A percentile compares a stretch with the other conserved stretches of the same genome.
phyloP scores from a whole-genome alignment of 2,797 vertebrate species.

The Heterohyrax brucei region DNA sequence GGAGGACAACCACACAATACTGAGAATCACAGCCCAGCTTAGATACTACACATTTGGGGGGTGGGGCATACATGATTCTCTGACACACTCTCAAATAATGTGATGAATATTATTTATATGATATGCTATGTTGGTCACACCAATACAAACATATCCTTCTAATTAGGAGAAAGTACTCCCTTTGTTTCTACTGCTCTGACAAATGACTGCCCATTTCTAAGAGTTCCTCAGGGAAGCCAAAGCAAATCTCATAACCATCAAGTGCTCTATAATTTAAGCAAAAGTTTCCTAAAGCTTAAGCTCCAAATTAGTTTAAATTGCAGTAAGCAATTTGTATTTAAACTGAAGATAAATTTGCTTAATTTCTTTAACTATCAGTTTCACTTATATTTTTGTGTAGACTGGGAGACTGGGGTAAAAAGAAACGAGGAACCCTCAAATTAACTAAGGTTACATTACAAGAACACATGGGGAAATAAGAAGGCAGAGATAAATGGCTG shows the following conservation, averaged over 20 bases:
- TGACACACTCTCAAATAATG: neutral
- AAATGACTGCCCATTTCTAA: neutral
- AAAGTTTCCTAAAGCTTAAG: slow-evolving; percentile 7
- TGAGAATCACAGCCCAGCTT: too few relatives aligned
- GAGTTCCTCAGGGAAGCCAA: neutral
- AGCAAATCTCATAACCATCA: neutral
- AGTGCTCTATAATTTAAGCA: neutral
- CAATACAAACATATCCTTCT: neutral
- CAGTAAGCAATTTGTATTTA: neutral
- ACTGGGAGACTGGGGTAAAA: neutral
- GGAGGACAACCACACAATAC: too few relatives aligned
- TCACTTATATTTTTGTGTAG: neutral
- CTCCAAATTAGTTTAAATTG: neutral
- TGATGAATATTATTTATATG: neutral
- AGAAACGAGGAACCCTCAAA: neutral
- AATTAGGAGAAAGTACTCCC: neutral
- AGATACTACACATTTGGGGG: too few relatives aligned
- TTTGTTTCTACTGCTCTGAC: neutral
- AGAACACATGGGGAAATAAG: neutral
- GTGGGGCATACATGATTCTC: too few relatives aligned
- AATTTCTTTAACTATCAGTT: neutral
- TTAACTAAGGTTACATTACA: neutral
- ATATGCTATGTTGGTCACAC: neutral
- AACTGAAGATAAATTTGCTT: neutral
- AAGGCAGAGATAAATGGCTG: neutral